Evolutionary conservation across 1,140 invertebrate species (phyloP), one percentile per base, ranked within the genome.

Genomic region (Cotesia vestalis): DNA sequence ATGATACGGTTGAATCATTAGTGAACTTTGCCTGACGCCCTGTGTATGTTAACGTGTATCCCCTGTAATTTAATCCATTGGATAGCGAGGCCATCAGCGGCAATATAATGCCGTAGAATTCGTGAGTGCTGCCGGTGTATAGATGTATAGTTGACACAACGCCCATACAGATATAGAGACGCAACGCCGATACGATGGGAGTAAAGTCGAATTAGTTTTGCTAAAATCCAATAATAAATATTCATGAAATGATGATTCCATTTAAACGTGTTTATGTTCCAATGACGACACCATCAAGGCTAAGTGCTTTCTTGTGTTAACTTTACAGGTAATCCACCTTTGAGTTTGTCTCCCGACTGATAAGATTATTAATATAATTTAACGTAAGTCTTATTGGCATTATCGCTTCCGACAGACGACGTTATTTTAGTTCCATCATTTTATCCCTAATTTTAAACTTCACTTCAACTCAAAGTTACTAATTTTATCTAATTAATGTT

Each of bases 191-290:
- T 27, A 27, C 27, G 27, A 27, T 27, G 27, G 2, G 40, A 55
- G 53, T 55, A 55, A 55, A 55, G 53, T 55, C 53, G 17, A 55
- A 55, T 55, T 55, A 55, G 53, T 46, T 55, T 55, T 55, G 53
- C 9, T 55, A n/a, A 55, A 55, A 55, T 20, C 6, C 53, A 12
- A 55, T 20, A 14, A 55, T 55, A 55, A 55, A 55, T 55, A 55
- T 55, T 55, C 53, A 55, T 55, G 53, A 55, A 55, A 55, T 55
- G 53, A 55, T 55, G 53, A 55, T 55, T 55, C 11, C 53, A 55
- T 55, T 55, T 55, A 55, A 55, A 14, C 53, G 53, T n/a, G 12
- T 55, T 55, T 46, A 46, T 46, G 40, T 46, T 46, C 11, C 40
- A 46, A 46, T 46, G 40, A 46, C 40, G 40, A 46, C 40, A 46